Percentiles rank a stretch among this genome's conserved stretches.
Evolutionary conservation across 2,113 vertebrate genomes (phyloP).

Genomic region (Urocynchramus pylzowi): DNA sequence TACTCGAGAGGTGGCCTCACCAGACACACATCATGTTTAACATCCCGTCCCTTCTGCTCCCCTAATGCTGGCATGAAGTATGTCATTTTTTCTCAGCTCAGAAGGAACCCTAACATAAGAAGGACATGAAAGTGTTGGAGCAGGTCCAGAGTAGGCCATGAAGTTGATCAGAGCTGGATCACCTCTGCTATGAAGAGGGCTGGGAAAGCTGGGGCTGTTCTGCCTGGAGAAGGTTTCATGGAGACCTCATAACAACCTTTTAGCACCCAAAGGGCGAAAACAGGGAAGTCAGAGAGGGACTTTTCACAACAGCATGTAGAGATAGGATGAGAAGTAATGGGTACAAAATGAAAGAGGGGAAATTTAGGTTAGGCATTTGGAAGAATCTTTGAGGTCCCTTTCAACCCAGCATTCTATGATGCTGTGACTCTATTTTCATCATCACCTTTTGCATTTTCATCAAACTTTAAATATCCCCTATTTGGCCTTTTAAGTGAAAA

Average conservation of each 20-base stretch:
- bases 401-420: neutral
- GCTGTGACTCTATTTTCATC: neutral
- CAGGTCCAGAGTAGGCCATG: neutral
- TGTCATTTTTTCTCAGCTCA: neutral
- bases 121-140: neutral
- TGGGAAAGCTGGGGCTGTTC: neutral
- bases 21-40: rapidly evolving
- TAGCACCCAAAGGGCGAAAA: neutral
- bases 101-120: neutral
- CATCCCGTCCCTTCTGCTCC: rapidly evolving
- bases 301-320: neutral
- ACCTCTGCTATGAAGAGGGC: neutral
- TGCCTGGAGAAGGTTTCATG: neutral
- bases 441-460: neutral
- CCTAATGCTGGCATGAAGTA: rapidly evolving
- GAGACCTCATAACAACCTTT: neutral
- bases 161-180: neutral
- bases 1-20: rapidly evolving
- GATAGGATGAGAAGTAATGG: neutral
- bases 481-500: neutral
- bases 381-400: neutral
- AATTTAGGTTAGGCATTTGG: neutral
- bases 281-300: neutral
- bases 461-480: neutral
- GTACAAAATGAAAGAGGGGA: neutral